phyloP scores from a whole-genome alignment of 2,888 invertebrate species.

The Orthosia cruda region DNA sequence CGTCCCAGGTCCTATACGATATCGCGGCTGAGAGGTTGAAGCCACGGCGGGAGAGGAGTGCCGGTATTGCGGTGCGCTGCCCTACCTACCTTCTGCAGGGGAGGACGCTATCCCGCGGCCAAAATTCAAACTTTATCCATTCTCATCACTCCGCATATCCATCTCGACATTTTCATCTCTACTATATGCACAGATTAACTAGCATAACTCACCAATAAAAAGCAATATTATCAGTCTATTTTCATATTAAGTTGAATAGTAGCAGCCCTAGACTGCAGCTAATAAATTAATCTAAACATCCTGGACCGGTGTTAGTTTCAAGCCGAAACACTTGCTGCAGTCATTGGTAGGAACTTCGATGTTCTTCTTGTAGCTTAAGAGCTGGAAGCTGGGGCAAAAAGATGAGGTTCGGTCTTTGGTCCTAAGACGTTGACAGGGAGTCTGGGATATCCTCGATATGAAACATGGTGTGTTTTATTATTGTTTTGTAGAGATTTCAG shows the following conservation, averaged over 20 bases:
- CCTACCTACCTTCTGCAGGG: no score
- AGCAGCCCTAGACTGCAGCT: conserved; percentile 38
- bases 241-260: not conserved
- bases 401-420: conserved; percentile 1
- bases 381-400: conserved; percentile 21
- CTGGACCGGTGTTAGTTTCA: conserved; percentile 45
- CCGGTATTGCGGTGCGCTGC: no score
- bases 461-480: no score
- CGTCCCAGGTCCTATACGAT: no score
- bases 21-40: no score
- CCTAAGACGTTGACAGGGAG: not conserved
- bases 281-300: conserved; percentile 59
- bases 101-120: no score
- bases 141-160: no score
- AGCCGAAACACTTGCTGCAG: conserved; percentile 49
- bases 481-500: not conserved
- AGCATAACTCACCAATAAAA: no score
- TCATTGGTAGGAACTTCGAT: conserved; percentile 20
- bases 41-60: no score
- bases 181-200: no score
- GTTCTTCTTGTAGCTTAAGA: conserved; percentile 5
- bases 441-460: not conserved
- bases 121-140: no score
- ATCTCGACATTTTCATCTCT: no score
- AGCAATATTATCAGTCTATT: not conserved